phyloP scores from a whole-genome alignment of 2,888 invertebrate species.

The Aleiodes alternator region DNA sequence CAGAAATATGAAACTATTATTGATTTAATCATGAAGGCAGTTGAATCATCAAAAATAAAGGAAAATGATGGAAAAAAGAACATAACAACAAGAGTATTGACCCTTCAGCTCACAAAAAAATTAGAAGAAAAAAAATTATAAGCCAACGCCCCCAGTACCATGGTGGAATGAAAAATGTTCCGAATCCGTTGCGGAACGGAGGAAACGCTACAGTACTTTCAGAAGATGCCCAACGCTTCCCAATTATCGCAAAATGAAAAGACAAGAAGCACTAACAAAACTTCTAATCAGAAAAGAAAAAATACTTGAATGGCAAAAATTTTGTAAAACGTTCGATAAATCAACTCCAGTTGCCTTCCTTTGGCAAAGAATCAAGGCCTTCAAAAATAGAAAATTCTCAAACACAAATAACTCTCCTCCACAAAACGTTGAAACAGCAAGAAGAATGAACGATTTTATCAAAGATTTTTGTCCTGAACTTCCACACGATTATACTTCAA shows the following conservation, averaged over 20 bases:
- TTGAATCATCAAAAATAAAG: no score
- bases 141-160: not conserved
- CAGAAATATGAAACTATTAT: not conserved
- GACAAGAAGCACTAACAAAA: constrained; percentile 10
- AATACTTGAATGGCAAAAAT: not conserved
- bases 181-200: not conserved
- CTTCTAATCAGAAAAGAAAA: not conserved
- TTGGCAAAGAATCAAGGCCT: constrained; percentile 11
- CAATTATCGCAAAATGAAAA: not conserved
- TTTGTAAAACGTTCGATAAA: not conserved
- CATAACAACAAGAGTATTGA: no score
- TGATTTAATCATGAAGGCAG: no score
- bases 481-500: no score
- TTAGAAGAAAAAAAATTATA: not conserved
- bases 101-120: no score
- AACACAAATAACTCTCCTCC: not conserved
- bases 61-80: no score
- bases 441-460: not conserved
- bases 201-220: not conserved
- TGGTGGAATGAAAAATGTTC: not conserved
- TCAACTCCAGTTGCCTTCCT: not conserved
- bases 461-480: no score
- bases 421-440: no score
- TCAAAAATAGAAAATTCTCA: constrained; percentile 13
- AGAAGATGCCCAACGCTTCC: not conserved